A percentile compares a stretch with the other conserved stretches of the same genome.
phyloP scores from a whole-genome alignment of 2,888 invertebrate species.

The Arge pagana region DNA sequence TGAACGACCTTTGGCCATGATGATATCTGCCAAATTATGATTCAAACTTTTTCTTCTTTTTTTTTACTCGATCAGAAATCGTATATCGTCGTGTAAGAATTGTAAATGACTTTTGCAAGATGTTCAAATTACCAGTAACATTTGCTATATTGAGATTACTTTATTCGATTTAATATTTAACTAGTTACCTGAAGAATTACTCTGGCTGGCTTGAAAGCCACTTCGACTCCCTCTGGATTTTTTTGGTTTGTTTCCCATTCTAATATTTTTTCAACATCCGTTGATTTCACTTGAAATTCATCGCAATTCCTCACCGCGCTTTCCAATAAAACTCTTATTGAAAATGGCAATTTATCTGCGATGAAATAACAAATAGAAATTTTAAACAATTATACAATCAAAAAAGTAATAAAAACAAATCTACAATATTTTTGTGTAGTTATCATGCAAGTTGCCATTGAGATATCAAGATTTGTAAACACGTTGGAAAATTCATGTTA shows the following conservation, averaged over 20 bases:
- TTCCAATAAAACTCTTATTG: slow-evolving; percentile 90
- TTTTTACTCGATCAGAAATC: too few relatives aligned
- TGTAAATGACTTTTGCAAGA: too few relatives aligned
- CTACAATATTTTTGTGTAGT: slow-evolving; percentile 21
- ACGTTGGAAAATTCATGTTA: slow-evolving; percentile 20
- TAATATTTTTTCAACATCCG: slow-evolving; percentile 87
- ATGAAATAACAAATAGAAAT: slow-evolving; percentile 28
- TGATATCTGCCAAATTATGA: too few relatives aligned
- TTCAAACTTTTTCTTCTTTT: too few relatives aligned
- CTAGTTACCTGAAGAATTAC: slow-evolving; percentile 92
- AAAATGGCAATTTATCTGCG: slow-evolving; percentile 84
- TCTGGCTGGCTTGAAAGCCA: slow-evolving; percentile 94
- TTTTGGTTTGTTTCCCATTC: slow-evolving; percentile 83
- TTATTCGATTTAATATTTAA: slow-evolving; percentile 10
- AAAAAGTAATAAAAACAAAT: slow-evolving; percentile 11
- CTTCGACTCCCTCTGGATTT: slow-evolving; percentile 77
- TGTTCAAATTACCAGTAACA: slow-evolving; percentile 2
- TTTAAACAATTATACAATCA: slow-evolving; percentile 1
- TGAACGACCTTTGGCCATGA: too few relatives aligned
- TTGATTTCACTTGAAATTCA: slow-evolving; percentile 83
- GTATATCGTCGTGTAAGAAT: too few relatives aligned
- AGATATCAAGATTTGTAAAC: slow-evolving; percentile 8
- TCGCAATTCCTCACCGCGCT: slow-evolving; percentile 97
- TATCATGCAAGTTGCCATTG: slow-evolving; percentile 18
- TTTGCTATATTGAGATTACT: slow-evolving; percentile 5